Evolutionary conservation across 2,888 invertebrate species (phyloP).

Genomic region (Melitaea athalia): DNA sequence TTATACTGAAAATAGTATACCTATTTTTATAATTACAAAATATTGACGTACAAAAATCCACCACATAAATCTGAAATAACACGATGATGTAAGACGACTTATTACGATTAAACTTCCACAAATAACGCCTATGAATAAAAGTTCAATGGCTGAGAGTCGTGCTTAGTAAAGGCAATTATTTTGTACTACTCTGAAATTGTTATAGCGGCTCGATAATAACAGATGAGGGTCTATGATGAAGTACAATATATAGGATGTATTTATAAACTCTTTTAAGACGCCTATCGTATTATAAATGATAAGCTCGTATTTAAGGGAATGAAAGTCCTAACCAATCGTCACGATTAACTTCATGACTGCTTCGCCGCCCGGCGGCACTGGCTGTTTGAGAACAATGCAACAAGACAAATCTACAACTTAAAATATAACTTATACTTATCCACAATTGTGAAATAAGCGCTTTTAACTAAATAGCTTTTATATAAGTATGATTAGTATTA

Average conservation of each 20-base stretch:
- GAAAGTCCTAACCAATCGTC: constrained; percentile 27
- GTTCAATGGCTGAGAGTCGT: constrained; percentile 73
- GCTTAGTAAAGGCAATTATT: constrained; percentile 77
- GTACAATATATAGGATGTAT: constrained; percentile 27
- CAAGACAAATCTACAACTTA: constrained; percentile 28
- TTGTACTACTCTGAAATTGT: constrained; percentile 70
- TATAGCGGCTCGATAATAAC: constrained; percentile 73
- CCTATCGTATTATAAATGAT: constrained; percentile 10
- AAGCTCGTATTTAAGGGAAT: constrained; percentile 15
- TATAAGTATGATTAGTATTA: too few species aligned
- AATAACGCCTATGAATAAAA: constrained; percentile 52
- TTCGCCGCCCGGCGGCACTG: constrained; percentile 24
- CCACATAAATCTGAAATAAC: too few species aligned
- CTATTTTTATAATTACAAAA: too few species aligned
- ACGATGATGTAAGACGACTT: neutral
- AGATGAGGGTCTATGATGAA: constrained; percentile 67
- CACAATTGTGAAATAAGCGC: constrained; percentile 18
- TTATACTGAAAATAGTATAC: too few species aligned
- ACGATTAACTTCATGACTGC: constrained; percentile 29
- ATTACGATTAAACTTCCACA: constrained; percentile 12
- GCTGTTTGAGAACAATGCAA: constrained; percentile 13
- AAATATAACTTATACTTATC: constrained; percentile 29
- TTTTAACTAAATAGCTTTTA: neutral
- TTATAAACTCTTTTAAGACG: constrained; percentile 19
- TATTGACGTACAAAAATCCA: too few species aligned